phyloP scores from a whole-genome alignment of 2,797 vertebrate species.

The Dryobates pubescens region DNA sequence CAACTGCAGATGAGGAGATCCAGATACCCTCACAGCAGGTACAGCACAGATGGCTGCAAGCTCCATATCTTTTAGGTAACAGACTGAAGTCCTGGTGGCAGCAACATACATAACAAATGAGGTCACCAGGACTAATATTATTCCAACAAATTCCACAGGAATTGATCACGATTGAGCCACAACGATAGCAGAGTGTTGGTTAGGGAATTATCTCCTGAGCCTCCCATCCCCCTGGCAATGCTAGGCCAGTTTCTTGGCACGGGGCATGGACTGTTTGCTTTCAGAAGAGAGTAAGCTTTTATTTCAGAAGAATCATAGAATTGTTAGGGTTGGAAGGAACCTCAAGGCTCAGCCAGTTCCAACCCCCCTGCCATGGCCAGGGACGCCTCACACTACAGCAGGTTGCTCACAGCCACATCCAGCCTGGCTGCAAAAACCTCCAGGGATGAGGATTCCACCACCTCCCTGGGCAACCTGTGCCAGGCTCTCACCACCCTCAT shows the following conservation, averaged over 20 bases:
- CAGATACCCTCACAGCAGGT: background rate
- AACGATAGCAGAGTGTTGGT: constrained; percentile 3
- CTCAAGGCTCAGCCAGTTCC: too few relatives aligned
- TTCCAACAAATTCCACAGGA: constrained; percentile 45
- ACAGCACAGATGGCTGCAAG: background rate
- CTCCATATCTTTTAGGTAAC: background rate
- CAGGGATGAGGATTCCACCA: too few relatives aligned
- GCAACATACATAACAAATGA: constrained; percentile 19
- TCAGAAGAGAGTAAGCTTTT: background rate
- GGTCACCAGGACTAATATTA: constrained; percentile 40
- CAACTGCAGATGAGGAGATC: background rate
- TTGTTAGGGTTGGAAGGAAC: too few relatives aligned
- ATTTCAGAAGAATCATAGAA: background rate
- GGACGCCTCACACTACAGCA: too few relatives aligned
- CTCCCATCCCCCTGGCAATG: background rate
- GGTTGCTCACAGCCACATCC: too few relatives aligned
- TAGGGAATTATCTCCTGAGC: background rate
- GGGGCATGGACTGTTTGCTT: background rate
- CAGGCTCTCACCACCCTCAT: too few relatives aligned
- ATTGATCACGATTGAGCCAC: constrained; percentile 32
- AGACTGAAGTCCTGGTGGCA: background rate
- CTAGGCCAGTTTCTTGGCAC: background rate
- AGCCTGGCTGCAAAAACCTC: too few relatives aligned
- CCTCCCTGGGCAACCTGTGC: too few relatives aligned
- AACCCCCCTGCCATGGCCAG: too few relatives aligned